phyloP scores from a whole-genome alignment of 2,797 vertebrate genomes.

The Okamejei kenojei region DNA sequence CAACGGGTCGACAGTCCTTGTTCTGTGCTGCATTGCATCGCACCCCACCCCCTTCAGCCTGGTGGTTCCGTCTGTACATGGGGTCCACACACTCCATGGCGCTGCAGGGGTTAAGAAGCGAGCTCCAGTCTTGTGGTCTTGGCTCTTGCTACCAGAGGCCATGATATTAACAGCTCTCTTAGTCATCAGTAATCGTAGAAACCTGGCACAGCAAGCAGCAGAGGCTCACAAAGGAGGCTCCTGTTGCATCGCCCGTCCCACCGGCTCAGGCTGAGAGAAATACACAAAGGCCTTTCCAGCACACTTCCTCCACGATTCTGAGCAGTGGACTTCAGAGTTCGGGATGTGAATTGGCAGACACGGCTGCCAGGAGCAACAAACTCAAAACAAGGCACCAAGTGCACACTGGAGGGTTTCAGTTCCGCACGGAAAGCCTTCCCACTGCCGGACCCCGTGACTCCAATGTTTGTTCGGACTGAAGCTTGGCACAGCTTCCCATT shows the following conservation, averaged over 20 bases:
- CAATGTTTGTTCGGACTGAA: background rate
- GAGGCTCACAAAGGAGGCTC: slow-evolving; percentile 53
- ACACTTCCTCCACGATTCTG: slow-evolving; percentile 43
- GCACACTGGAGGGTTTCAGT: background rate
- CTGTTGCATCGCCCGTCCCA: slow-evolving; percentile 45
- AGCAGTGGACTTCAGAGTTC: slow-evolving; percentile 45
- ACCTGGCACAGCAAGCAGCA: slow-evolving; percentile 44
- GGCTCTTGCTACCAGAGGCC: slow-evolving; percentile 37
- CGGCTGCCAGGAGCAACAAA: background rate
- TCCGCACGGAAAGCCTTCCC: too few relatives aligned
- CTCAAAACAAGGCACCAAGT: background rate
- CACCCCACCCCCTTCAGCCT: background rate
- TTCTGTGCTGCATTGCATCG: background rate
- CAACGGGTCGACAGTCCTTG: background rate
- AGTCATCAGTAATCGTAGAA: slow-evolving; percentile 60
- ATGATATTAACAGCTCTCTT: slow-evolving; percentile 54
- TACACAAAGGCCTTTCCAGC: slow-evolving; percentile 39
- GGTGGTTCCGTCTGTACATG: background rate
- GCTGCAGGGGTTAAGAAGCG: background rate
- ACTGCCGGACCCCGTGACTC: background rate
- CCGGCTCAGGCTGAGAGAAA: background rate
- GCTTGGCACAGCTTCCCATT: too few relatives aligned
- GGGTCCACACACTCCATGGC: background rate
- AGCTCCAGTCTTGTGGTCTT: background rate
- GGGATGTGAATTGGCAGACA: slow-evolving; percentile 47